Evolutionary conservation across 2,113 vertebrate genomes (phyloP).

Genomic region (Oreocharis arfaki): DNA sequence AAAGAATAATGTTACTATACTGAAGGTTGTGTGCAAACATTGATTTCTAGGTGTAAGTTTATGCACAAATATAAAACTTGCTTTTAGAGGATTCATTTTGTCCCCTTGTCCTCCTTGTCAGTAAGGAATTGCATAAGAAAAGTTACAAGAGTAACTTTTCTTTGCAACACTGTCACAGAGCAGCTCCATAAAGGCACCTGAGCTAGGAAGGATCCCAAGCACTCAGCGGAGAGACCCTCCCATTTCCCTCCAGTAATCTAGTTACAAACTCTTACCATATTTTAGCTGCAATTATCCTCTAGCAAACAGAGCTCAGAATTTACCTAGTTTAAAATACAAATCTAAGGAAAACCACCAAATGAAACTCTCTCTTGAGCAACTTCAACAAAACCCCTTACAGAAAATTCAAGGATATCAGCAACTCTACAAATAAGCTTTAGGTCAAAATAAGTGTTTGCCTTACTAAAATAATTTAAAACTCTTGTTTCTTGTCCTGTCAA

Average conservation of each 20-base stretch:
- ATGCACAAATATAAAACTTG: accelerated
- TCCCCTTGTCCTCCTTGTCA: not conserved
- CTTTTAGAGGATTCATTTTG: not conserved
- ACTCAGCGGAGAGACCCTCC: not conserved
- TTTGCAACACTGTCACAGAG: not conserved
- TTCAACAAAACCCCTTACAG: not conserved
- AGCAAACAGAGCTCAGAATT: not conserved
- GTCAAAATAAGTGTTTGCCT: not conserved
- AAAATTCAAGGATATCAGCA: not conserved
- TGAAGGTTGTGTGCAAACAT: not conserved
- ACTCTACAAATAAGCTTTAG: not conserved
- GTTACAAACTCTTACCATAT: not conserved
- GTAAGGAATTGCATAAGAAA: not conserved
- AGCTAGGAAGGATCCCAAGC: not conserved
- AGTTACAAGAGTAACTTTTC: not conserved
- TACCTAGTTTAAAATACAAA: not conserved
- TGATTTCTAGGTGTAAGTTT: not conserved
- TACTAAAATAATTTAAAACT: not conserved
- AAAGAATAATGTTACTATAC: not conserved
- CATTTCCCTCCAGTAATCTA: not conserved
- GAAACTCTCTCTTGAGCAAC: not conserved
- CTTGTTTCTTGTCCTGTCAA: not conserved
- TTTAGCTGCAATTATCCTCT: not conserved
- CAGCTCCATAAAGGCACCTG: not conserved
- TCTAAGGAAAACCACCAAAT: not conserved